Evolutionary conservation across 2,888 invertebrate genomes (phyloP), one percentile per base, ranked within the genome.

Genomic region (Caenorhabditis sp.): DNA sequence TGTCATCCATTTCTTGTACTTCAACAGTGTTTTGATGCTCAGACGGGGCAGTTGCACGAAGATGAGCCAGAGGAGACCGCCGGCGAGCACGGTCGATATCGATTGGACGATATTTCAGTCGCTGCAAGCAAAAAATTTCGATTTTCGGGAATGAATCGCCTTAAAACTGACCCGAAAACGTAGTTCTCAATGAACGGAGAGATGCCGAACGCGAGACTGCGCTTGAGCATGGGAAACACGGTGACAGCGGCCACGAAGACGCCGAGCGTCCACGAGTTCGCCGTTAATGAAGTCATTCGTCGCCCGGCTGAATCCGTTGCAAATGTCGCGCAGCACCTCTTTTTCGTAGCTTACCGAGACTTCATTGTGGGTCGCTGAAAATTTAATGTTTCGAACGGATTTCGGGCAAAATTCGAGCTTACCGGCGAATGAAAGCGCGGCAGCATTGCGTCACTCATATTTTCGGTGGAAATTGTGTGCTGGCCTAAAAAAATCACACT

Each of bases 1-100:
- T 90, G 98, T 97, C 94, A 99, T 96, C 98, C 98, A 99, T 77
- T 96, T 96, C 92, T 96, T 96, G 92, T 99, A 99, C 91, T 81
- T 78, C 62, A 98, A 93, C 65, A 99, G 92, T 48, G 94, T 87
- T 90, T 95, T 96, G 61, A 98, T 92, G 27, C 93, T 92, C 88
- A 96, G 95, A 77, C 96, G 93, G 90, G 97, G 93, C 37, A 93
- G 91, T 46, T 87, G 81, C n/a, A 84, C 79, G 32, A 85, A 79
- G 11, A 93, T 91, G 24, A 96, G 91, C 97, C 98, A 99, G 88
- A 94, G 91, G 20, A 93, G 90, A n/a, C 94, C 91, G 17, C 94
- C 94, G 70, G 85, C 82, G 15, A 88, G 17, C 4, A 82, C 37
- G n/a, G 83, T 78, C 0, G 85, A 83, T 22, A 87, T 56, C 9